Evolutionary conservation across 1,140 invertebrate genomes (phyloP).

Genomic region (Leptinotarsa lineolata): DNA sequence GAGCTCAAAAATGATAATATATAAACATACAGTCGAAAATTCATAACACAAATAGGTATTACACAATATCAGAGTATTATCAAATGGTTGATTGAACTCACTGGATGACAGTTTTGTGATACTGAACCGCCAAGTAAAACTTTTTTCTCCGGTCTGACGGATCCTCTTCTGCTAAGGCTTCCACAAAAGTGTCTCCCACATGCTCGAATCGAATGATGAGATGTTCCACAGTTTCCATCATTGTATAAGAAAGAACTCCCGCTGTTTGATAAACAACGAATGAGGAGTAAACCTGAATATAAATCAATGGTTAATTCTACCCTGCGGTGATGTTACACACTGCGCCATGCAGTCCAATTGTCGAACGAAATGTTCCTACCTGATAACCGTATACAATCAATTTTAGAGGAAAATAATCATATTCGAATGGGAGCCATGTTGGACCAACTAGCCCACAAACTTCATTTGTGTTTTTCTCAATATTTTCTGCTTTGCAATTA

Average conservation of each 20-base stretch:
- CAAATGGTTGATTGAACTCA: background rate
- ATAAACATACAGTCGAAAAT: too few species aligned
- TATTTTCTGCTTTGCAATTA: slow-evolving; percentile 18
- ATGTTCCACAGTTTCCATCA: slow-evolving; percentile 23
- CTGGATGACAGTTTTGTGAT: slow-evolving; percentile 22
- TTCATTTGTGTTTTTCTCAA: slow-evolving; percentile 12
- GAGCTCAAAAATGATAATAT: too few species aligned
- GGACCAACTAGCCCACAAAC: slow-evolving; percentile 11
- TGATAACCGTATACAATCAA: slow-evolving; percentile 16
- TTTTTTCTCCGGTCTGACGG: background rate
- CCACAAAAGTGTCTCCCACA: slow-evolving; percentile 15
- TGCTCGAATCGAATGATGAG: slow-evolving; percentile 20
- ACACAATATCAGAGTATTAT: too few species aligned
- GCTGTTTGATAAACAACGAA: slow-evolving; percentile 18
- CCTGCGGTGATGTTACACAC: too few species aligned
- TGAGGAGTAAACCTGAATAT: slow-evolving; percentile 12
- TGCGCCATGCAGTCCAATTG: too few species aligned
- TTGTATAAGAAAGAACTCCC: slow-evolving; percentile 12
- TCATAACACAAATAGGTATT: too few species aligned
- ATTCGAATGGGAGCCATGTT: slow-evolving; percentile 22
- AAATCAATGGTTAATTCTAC: background rate
- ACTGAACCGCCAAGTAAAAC: slow-evolving; percentile 7
- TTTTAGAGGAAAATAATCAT: slow-evolving; percentile 17
- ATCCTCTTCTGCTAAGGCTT: background rate
- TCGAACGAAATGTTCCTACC: background rate